phyloP scores from a whole-genome alignment of 2,797 vertebrate genomes.

The Danionella dracula region DNA sequence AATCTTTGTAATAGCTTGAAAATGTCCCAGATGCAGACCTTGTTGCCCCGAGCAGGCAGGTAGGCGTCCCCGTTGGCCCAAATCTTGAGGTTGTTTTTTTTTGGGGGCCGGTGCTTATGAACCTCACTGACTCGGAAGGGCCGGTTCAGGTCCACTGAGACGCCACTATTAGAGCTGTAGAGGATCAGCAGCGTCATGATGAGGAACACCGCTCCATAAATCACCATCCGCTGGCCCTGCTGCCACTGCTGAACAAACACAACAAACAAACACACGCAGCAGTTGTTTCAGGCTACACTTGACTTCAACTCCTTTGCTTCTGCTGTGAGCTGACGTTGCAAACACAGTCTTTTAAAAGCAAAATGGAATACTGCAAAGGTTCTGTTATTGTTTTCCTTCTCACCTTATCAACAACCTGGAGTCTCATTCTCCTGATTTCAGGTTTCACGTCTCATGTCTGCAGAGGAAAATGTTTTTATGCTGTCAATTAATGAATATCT shows the following conservation, averaged over 20 bases:
- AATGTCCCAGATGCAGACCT: conserved; percentile 59
- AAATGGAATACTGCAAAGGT: too few species aligned
- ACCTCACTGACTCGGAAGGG: conserved; percentile 53
- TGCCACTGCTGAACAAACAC: conserved; percentile 49
- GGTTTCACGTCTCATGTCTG: conserved; percentile 26
- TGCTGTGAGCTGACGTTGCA: too few species aligned
- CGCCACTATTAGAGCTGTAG: conserved; percentile 60
- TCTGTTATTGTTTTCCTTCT: too few species aligned
- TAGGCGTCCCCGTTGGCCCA: conserved; percentile 81
- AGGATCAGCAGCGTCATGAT: conserved; percentile 90
- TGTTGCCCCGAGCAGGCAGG: conserved; percentile 79
- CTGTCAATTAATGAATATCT: too few species aligned
- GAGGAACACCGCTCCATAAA: conserved; percentile 80
- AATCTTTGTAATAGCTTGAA: too few species aligned
- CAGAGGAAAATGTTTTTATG: too few species aligned
- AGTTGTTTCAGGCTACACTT: too few species aligned
- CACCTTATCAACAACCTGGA: conserved; percentile 62
- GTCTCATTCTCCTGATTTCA: conserved; percentile 59
- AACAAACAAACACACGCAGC: background rate
- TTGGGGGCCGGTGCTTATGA: conserved; percentile 39
- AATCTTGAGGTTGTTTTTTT: conserved; percentile 76
- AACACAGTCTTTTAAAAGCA: too few species aligned
- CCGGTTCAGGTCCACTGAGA: conserved; percentile 59
- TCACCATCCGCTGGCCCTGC: conserved; percentile 79
- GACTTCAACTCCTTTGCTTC: too few species aligned